A percentile compares a stretch with the other conserved stretches of the same genome.
Evolutionary conservation across 2,797 vertebrate genomes (phyloP).

Genomic region (Calcarius lapponicus): DNA sequence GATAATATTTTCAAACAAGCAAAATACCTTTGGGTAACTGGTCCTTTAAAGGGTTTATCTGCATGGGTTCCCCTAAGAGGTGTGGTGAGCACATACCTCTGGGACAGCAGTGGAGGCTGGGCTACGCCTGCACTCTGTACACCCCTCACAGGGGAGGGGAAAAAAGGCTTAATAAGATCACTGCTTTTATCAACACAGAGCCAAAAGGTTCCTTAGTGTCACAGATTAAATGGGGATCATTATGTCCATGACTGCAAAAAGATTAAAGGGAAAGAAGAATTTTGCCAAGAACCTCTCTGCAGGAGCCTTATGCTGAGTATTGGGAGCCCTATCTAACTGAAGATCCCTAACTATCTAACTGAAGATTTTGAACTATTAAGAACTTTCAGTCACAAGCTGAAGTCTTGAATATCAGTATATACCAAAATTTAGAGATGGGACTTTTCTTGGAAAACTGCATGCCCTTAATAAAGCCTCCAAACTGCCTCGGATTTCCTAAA

Average conservation of each 20-base stretch:
- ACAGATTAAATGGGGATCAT: not conserved
- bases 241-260: not conserved
- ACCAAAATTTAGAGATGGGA: not conserved
- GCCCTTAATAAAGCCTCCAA: not conserved
- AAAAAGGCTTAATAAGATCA: not conserved
- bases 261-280: not conserved
- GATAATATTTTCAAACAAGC: not conserved
- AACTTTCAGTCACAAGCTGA: not conserved
- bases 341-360: not conserved
- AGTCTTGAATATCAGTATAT: not conserved
- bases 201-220: not conserved
- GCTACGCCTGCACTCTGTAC: not conserved
- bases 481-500: not conserved
- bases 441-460: not conserved
- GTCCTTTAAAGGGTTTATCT: not conserved
- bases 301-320: fast-evolving
- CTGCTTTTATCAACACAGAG: not conserved
- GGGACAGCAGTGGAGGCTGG: not conserved
- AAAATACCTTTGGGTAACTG: not conserved
- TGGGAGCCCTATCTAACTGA: not conserved
- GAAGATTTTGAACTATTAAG: not conserved
- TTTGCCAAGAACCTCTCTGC: not conserved
- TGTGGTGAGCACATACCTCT: not conserved
- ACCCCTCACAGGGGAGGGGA: not conserved
- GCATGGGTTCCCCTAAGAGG: not conserved